phyloP scores from a whole-genome alignment of 2,888 invertebrate species.

The Drosophila vallismaia region DNA sequence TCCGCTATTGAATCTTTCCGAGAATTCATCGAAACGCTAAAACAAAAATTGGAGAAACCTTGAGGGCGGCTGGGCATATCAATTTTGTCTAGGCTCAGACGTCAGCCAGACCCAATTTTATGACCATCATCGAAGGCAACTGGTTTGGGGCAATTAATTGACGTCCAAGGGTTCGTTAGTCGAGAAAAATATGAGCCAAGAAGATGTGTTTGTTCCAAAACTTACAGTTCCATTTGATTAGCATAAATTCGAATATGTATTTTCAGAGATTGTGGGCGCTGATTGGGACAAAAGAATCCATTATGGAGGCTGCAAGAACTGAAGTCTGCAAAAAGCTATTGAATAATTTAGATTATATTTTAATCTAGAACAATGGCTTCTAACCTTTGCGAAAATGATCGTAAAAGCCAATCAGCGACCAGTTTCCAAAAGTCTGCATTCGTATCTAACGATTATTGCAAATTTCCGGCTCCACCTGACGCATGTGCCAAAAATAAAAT shows the following conservation, averaged over 20 bases:
- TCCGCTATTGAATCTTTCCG: background rate
- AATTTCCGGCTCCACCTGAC: conserved; percentile 48
- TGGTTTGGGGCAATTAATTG: conserved; percentile 39
- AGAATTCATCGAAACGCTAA: conserved; percentile 9
- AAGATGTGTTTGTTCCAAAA: conserved; percentile 17
- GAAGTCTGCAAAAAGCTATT: background rate
- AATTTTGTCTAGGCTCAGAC: conserved; percentile 25
- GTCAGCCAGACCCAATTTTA: conserved; percentile 38
- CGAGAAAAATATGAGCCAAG: conserved; percentile 12
- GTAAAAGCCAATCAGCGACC: conserved; percentile 26
- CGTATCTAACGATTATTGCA: conserved; percentile 17
- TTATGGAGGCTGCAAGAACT: conserved; percentile 10
- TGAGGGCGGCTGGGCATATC: conserved; percentile 12
- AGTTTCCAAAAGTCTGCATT: conserved; percentile 37
- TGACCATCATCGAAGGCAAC: conserved; percentile 28
- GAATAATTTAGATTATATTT: conserved; percentile 2
- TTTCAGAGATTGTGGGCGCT: conserved; percentile 23
- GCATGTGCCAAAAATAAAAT: conserved; percentile 19
- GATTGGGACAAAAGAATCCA: conserved; percentile 9
- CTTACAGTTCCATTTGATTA: conserved; percentile 14
- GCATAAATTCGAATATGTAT: conserved; percentile 10
- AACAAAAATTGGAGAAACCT: conserved; percentile 20
- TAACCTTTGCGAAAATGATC: conserved; percentile 27
- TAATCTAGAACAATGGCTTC: conserved; percentile 37
- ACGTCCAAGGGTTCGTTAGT: conserved; percentile 34